A percentile compares a stretch with the other conserved stretches of the same genome.
Evolutionary conservation across 2,797 vertebrate genomes (phyloP).

Genomic region (Schizopygopsis pylzovi): DNA sequence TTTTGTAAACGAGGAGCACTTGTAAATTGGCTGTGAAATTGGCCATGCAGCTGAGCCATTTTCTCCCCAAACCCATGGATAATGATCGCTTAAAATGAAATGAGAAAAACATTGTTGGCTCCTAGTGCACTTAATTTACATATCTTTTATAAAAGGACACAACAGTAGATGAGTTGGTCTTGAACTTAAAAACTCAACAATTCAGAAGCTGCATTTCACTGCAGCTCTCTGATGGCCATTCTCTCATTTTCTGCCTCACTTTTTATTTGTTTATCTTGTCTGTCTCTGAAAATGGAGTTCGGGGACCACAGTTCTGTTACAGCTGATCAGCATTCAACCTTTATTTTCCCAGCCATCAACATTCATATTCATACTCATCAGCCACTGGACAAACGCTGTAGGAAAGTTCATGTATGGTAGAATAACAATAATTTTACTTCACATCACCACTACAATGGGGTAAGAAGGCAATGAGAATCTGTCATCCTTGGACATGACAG

Average conservation of each 20-base stretch:
- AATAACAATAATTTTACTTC: slow-evolving; percentile 65
- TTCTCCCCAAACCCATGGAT: slow-evolving; percentile 52
- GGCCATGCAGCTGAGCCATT: slow-evolving; percentile 46
- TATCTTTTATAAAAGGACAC: slow-evolving; percentile 52
- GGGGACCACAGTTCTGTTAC: background rate
- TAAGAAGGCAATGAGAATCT: slow-evolving; percentile 64
- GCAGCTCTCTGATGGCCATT: slow-evolving; percentile 13
- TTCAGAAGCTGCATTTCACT: slow-evolving; percentile 19
- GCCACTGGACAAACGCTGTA: background rate
- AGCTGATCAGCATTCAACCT: slow-evolving; percentile 30
- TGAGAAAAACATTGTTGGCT: slow-evolving; percentile 44
- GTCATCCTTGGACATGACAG: slow-evolving; percentile 65
- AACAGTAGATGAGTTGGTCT: slow-evolving; percentile 32
- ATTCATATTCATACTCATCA: slow-evolving; percentile 35
- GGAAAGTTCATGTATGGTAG: slow-evolving; percentile 47
- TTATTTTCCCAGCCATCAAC: slow-evolving; percentile 10
- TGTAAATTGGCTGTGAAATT: slow-evolving; percentile 57
- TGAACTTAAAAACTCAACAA: slow-evolving; percentile 23
- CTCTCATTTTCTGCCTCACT: slow-evolving; percentile 28
- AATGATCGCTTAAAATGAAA: slow-evolving; percentile 56
- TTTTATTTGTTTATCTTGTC: slow-evolving; percentile 7
- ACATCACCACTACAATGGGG: slow-evolving; percentile 27
- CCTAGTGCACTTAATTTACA: slow-evolving; percentile 49
- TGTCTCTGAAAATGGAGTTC: slow-evolving; percentile 26
- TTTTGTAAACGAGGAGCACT: slow-evolving; percentile 32